Evolutionary conservation across 2,888 invertebrate species (phyloP), one percentile per base, ranked within the genome.

Genomic region (Dryadula phaetusa): DNA sequence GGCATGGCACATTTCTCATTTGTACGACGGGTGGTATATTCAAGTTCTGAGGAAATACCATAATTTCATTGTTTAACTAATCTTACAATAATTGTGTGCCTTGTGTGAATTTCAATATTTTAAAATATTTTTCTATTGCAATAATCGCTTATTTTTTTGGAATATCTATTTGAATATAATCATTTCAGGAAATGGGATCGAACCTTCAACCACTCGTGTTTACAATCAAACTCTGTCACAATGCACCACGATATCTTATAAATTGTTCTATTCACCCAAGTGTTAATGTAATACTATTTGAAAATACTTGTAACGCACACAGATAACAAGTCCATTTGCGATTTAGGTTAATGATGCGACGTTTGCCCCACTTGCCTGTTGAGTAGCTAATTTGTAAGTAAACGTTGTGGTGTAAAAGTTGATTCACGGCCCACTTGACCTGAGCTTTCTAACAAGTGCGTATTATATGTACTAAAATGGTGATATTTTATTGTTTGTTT

Each of bases 261-360:
- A n/a, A 22, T 22, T 47, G 47, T 22, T 3, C 14, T 49, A 2
- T 47, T 4, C 6, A 28, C 28, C 8, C 14, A 22, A 49, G 7
- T 7, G 8, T 12, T 53, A 22, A 37, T 56, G 20, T 3, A 20
- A 54, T 12, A 14, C 14, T 4, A 37, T 34, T 34, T 8, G 22
- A 37, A 37, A 14, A 37, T 3, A 22, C 37, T 54, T n/a, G 34
- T 54, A 54, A n/a, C 37, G 22, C 14, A 54, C 22, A 40, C 22
- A 20, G 10, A 56, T 12, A 56, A 16, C 20, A 5, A 22, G n/a
- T 56, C 40, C 56, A 56, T 40, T 25, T 40, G 58, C 54, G 25
- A 65, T 62, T 42, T 70, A 46, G 70, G 67, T 67, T 70, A 70
- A 70, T 58, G 70, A 52, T 64, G 52, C 28, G 22, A 34, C 60